phyloP scores from a whole-genome alignment of 2,888 invertebrate species.

The Pammene fasciana region DNA sequence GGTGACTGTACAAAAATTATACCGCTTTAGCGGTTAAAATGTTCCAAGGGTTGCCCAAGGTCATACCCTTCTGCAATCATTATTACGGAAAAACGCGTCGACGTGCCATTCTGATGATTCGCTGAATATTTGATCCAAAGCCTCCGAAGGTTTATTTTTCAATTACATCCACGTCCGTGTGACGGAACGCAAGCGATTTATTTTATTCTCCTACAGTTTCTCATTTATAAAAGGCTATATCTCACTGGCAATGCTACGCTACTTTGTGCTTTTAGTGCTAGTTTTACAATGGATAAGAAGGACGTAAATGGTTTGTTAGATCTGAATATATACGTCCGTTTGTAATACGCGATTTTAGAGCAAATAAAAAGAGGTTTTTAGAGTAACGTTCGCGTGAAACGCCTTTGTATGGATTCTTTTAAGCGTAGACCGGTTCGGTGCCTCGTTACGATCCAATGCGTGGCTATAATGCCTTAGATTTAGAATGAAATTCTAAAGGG shows the following conservation, averaged over 20 bases:
- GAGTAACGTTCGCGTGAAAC: slow-evolving; percentile 52
- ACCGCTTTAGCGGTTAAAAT: too few relatives aligned
- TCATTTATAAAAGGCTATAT: background rate
- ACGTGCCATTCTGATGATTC: slow-evolving; percentile 18
- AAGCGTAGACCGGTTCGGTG: slow-evolving; percentile 47
- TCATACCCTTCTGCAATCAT: background rate
- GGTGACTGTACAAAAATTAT: too few relatives aligned
- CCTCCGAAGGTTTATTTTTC: slow-evolving; percentile 54
- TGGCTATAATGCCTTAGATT: slow-evolving; percentile 1
- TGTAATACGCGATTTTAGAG: background rate
- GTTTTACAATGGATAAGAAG: slow-evolving; percentile 54
- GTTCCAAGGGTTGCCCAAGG: background rate
- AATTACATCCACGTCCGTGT: slow-evolving; percentile 57
- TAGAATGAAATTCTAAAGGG: background rate
- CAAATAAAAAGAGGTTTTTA: slow-evolving; percentile 22
- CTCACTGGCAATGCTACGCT: background rate
- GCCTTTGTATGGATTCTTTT: slow-evolving; percentile 54
- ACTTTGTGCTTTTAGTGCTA: background rate
- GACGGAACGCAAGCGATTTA: slow-evolving; percentile 63
- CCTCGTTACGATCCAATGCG: slow-evolving; percentile 19
- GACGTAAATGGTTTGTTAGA: slow-evolving; percentile 51
- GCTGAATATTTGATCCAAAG: slow-evolving; percentile 25
- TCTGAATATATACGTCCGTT: background rate
- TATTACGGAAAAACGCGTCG: background rate
- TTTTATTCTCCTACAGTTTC: slow-evolving; percentile 55